Evolutionary conservation across 2,888 invertebrate species (phyloP), one percentile per base, ranked within the genome.

Genomic region (Nomada hirtipes): DNA sequence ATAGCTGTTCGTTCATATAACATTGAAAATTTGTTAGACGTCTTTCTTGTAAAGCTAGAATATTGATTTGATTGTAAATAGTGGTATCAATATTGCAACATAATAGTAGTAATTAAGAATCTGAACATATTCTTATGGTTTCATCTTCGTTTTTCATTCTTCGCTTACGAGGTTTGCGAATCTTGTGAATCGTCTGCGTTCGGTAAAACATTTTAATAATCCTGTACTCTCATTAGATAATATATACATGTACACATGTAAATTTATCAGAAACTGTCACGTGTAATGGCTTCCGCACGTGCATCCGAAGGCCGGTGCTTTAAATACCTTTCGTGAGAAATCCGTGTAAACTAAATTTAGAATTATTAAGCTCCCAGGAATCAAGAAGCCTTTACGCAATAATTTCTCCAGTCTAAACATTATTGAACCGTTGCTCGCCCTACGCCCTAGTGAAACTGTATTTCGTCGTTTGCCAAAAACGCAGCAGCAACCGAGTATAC

Each of bases 281-380:
- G 53, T 65, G 65, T 52, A 65, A 53, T 53, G 53, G 65, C 52
- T 53, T 65, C 65, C 18, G 52, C 65, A 65, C 52, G 52, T 53
- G 65, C 2, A 13, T n/a, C 9, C 52, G 65, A 65, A 65, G 65
- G 65, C 52, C 52, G 36, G 4, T 4, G 52, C 29, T 65, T 65
- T 36, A 36, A 53, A n/a, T 36, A 65, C 11, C 29, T n/a, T 7
- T 29, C 47, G 29, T 4, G 36, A 7, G n/a, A 20, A 65, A 52
- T 29, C 29, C 2, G 13, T 63, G 23, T 50, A 64, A 53, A 53
- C 52, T 65, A 53, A 65, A 65, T 65, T 65, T 65, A 65, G 36
- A 52, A 9, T 29, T 9, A 53, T 65, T 36, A 36, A 53, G 26
- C 64, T 9, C 44, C 2, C 2, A 11, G 26, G n/a, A 26, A 47